Evolutionary conservation across 2,113 vertebrate genomes (phyloP).

Genomic region (Vimba vimba): DNA sequence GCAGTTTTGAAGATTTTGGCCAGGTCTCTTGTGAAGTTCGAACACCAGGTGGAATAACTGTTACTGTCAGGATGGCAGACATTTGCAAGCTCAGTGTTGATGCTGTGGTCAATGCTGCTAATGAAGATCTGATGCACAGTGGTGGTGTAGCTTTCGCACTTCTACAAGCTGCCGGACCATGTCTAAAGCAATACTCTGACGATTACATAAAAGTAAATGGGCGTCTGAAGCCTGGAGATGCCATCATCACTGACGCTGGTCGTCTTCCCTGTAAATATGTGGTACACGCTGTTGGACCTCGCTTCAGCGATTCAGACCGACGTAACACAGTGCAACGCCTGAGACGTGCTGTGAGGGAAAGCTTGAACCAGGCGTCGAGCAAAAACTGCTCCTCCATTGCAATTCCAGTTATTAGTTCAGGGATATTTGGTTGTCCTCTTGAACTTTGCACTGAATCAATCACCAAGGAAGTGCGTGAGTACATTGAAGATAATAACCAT

Average conservation of each 20-base stretch:
- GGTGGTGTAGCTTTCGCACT: slow-evolving; percentile 78
- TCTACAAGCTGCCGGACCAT: slow-evolving; percentile 76
- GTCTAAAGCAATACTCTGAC: slow-evolving; percentile 76
- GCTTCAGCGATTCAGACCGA: slow-evolving; percentile 57
- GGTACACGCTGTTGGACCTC: slow-evolving; percentile 86
- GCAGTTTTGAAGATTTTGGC: background rate
- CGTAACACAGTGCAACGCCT: slow-evolving; percentile 48
- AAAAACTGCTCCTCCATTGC: slow-evolving; percentile 75
- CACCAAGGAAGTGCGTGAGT: slow-evolving; percentile 73
- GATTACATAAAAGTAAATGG: slow-evolving; percentile 60
- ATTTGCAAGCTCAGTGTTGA: slow-evolving; percentile 74
- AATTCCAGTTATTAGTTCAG: slow-evolving; percentile 83
- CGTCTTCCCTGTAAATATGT: slow-evolving; percentile 80
- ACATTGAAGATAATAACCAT: slow-evolving; percentile 58
- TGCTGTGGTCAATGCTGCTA: slow-evolving; percentile 86
- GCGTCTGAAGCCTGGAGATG: slow-evolving; percentile 58
- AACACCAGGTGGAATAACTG: slow-evolving; percentile 67
- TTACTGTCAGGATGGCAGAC: slow-evolving; percentile 76
- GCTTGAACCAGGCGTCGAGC: slow-evolving; percentile 70
- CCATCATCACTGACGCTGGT: slow-evolving; percentile 65
- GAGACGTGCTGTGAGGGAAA: slow-evolving; percentile 66
- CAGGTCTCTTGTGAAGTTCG: slow-evolving; percentile 50
- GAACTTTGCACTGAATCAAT: slow-evolving; percentile 72
- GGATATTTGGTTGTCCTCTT: slow-evolving; percentile 82
- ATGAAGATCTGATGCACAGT: slow-evolving; percentile 76